phyloP scores from a whole-genome alignment of 1,140 invertebrate genomes.

The Helicoverpa zea region DNA sequence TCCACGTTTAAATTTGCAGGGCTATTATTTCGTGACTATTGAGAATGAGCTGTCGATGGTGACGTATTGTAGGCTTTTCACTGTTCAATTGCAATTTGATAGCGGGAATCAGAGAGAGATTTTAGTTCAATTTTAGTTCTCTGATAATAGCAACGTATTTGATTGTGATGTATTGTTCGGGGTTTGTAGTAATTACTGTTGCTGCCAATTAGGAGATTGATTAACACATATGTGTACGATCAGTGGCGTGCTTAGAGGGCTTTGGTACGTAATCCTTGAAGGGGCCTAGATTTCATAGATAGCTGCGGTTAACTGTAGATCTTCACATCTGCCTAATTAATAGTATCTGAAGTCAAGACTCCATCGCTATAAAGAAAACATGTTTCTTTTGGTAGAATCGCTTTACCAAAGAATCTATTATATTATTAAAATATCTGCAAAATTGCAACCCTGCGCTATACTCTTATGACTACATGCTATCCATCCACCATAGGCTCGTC shows the following conservation, averaged over 20 bases:
- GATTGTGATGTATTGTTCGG: constrained; percentile 33
- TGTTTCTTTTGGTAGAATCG: too few species aligned
- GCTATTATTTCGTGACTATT: constrained; percentile 79
- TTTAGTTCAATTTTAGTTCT: constrained; percentile 31
- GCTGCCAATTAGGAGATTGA: not conserved
- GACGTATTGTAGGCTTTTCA: constrained; percentile 80
- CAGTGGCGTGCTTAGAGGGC: not conserved
- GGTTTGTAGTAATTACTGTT: constrained; percentile 11
- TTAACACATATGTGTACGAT: not conserved
- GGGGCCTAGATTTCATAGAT: too few species aligned
- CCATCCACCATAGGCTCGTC: too few species aligned
- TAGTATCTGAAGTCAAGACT: too few species aligned
- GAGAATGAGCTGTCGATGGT: constrained; percentile 78
- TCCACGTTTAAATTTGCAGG: constrained; percentile 29
- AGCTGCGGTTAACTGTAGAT: too few species aligned
- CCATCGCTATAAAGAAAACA: too few species aligned
- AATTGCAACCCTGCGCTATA: too few species aligned
- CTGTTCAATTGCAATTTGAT: constrained; percentile 69
- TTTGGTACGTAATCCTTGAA: not conserved
- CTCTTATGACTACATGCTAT: too few species aligned
- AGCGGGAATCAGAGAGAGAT: constrained; percentile 38
- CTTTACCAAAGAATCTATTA: too few species aligned
- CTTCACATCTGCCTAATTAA: too few species aligned
- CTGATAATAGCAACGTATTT: constrained; percentile 25
- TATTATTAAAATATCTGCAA: too few species aligned